Evolutionary conservation across 2,888 invertebrate species (phyloP), one percentile per base, ranked within the genome.

Genomic region (Ypsolopha sequella): DNA sequence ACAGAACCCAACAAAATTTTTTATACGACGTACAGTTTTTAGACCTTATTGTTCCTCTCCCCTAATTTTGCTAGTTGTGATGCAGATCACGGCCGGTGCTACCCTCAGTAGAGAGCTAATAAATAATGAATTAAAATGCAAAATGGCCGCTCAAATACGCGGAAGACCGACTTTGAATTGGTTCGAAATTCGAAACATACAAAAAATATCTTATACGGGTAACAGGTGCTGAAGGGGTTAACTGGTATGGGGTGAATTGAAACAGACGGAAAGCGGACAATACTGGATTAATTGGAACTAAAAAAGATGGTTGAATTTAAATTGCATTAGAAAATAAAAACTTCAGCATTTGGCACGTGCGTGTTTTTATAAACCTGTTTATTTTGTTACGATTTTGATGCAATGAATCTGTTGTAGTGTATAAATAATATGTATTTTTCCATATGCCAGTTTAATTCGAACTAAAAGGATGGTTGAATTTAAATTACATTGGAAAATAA

Each of bases 81-180:
- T 56, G 52, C 60, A 53, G 58, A 61, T 60, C 61, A 57, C 39
- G 53, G 58, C 54, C 39, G 53, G 58, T 54, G 35, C 45, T 51
- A 54, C 56, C 56, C 56, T 52, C 53, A 36, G 53, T 34, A 53
- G 53, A 24, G 54, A 62, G 61, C 65, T 65, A 70, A 73, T 76
- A 70, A 74, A 71, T 68, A 68, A 68, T 66, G 66, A 73, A 70
- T 71, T 76, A 77, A 80, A 80, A 81, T 79, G 74, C 71, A 76
- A 75, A 76, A 64, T 64, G 66, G 56, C 60, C 60, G 48, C 55
- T 11, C 51, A 51, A 62, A 62, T 65, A 65, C 64, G 63, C 79
- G 80, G 79, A 80, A 81, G 80, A 81, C 65, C 70, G 72, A 66
- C 62, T 73, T 64, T 66, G 76, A 80, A 82, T 80, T 61, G 70